phyloP scores from a whole-genome alignment of 2,797 vertebrate species.

The Gastrophryne carolinensis region DNA sequence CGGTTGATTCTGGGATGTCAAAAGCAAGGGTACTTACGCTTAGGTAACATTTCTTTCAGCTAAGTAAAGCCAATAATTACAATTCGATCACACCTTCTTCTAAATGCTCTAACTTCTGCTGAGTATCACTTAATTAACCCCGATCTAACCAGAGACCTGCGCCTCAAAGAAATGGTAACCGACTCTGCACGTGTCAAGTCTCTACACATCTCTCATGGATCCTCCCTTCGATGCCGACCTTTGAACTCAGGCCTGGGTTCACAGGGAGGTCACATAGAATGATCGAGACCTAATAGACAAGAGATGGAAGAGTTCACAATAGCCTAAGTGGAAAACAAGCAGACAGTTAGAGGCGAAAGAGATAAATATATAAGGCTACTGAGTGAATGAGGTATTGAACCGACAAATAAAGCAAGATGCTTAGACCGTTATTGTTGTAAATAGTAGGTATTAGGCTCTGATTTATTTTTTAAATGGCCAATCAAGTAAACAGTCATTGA shows the following conservation, averaged over 20 bases:
- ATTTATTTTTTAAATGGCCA: slow-evolving; percentile 12
- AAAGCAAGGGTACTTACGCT: neutral
- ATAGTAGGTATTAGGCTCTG: neutral
- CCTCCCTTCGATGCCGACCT: slow-evolving; percentile 34
- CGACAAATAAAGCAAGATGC: neutral
- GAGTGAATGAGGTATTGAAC: slow-evolving; percentile 1
- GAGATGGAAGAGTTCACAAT: slow-evolving; percentile 43
- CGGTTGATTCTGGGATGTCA: neutral
- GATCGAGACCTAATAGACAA: slow-evolving; percentile 49
- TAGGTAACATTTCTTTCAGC: neutral
- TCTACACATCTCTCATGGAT: slow-evolving; percentile 20
- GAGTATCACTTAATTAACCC: slow-evolving; percentile 28
- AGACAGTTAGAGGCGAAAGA: slow-evolving; percentile 11
- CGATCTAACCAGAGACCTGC: neutral
- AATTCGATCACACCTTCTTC: slow-evolving; percentile 7
- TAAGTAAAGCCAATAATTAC: slow-evolving; percentile 4
- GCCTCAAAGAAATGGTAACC: slow-evolving; percentile 8
- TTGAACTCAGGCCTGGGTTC: slow-evolving; percentile 42
- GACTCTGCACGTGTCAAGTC: slow-evolving; percentile 44
- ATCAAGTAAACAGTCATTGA: neutral
- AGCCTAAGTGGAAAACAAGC: slow-evolving; percentile 37
- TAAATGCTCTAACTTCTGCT: neutral
- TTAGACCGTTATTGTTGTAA: neutral
- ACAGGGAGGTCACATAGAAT: slow-evolving; percentile 44
- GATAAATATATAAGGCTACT: slow-evolving; percentile 14